A percentile compares a stretch with the other conserved stretches of the same genome.
These are phyloP conservation scores for Bombus impatiens DNA, from an alignment of 1,140 invertebrate species.

Conservation along the genomic window DNA sequence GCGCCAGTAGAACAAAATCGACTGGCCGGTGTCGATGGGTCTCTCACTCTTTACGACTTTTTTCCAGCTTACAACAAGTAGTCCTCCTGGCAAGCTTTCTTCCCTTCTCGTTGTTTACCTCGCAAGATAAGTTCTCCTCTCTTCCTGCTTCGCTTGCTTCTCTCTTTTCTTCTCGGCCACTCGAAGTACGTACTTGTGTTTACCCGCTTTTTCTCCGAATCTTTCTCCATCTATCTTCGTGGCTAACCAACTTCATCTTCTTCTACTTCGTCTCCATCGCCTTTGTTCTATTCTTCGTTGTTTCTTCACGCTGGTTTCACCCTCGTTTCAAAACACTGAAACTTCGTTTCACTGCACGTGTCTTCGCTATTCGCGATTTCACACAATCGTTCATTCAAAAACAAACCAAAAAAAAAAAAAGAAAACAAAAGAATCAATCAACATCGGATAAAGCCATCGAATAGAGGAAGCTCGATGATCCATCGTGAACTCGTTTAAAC, in stretches of 20 bases:
- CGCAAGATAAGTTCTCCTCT: conserved; percentile 62
- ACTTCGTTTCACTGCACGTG: too few relatives aligned
- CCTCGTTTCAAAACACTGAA: conserved; percentile 22
- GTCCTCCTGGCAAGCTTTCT: conserved; percentile 73
- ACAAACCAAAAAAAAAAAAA: background rate
- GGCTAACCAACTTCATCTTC: conserved; percentile 37
- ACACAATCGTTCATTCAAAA: background rate
- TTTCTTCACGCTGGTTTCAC: conserved; percentile 46
- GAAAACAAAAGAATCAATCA: background rate
- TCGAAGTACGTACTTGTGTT: conserved; percentile 57
- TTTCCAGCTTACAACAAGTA: conserved; percentile 76
- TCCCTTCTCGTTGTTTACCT: conserved; percentile 69
- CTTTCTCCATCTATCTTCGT: background rate
- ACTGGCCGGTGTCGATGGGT: conserved; percentile 27
- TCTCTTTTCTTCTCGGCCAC: conserved; percentile 69
- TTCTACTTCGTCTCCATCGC: background rate
- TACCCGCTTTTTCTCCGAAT: conserved; percentile 27
- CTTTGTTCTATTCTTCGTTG: conserved; percentile 21
- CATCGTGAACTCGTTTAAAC: conserved; percentile 14
- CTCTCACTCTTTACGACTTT: conserved; percentile 53
- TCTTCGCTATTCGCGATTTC: background rate
- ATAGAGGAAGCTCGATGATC: background rate
- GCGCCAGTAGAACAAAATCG: conserved; percentile 12
- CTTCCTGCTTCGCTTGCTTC: conserved; percentile 65
- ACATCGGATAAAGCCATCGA: background rate